Base-by-base conservation (phyloP, 2,113 vertebrate species). In the Dendropsophus ebraccatus region DNA sequence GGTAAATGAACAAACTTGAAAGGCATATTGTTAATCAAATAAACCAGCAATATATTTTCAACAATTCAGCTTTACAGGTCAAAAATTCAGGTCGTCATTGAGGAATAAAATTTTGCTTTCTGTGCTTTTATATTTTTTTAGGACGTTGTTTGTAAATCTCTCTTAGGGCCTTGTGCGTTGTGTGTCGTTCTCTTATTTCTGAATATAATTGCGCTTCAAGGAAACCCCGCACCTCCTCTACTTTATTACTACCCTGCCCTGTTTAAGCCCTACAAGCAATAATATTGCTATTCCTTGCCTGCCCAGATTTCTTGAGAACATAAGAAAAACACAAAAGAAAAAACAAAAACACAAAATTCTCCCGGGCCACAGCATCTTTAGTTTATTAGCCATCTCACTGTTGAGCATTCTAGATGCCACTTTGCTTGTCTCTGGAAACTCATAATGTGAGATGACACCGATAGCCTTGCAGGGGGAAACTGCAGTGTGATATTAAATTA, bases 361-460 rank as follows among this genome's bases (percentile, higher is more conserved):
- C 78, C 23, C 52, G 81, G 85, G 85, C 67, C 78, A 74, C 32
- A 62, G 12, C 69, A 82, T 60, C 16, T 47, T 84, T 88, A 77
- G 47, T 60, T 82, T 77, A 88, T 49, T 82, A 85, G 52, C 19
- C 74, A 76, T 16, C 60, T 84, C 23, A 49, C 9, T 19, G 9
- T n/a, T 70, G 30, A 88, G 78, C 30, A 87, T 88, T 28, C 10
- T 52, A 58, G 1, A 88, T 23, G 62, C 0, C 21, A 85, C 52
- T 88, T 88, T 8, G n/a, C 8, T 50, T 62, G 77, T 87, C 88
- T 89, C 21, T n/a, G 10, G 25, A 86, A 79, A 88, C 72, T 88
- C 83, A 87, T 86, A 87, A 82, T 11, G 58, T 81, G n/a, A 47
- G 56, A 50, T 82, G 72, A 77, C 47, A 86, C 62, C 52, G 82